These are phyloP conservation scores for Heliconius aoede DNA, from an alignment of 2,888 invertebrate genomes.

Conservation along the genomic window DNA sequence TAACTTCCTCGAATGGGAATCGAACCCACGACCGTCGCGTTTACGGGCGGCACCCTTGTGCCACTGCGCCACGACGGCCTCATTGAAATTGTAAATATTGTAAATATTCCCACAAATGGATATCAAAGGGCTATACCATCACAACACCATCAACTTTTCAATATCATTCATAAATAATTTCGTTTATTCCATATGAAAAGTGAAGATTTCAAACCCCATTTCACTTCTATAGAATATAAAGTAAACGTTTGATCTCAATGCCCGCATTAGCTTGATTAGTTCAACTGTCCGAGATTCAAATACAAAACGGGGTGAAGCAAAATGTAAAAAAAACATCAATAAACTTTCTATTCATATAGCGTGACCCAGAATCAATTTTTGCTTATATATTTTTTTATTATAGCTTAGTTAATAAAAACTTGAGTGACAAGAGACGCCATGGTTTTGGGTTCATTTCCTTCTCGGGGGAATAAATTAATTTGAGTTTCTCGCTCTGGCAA, in stretches of 20 bases:
- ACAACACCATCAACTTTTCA: too few relatives aligned
- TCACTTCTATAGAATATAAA: not conserved
- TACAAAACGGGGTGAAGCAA: not conserved
- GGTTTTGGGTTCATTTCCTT: not conserved
- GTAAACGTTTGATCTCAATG: not conserved
- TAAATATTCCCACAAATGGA: too few relatives aligned
- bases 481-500: not conserved
- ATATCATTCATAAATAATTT: too few relatives aligned
- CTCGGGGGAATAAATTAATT: not conserved
- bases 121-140: too few relatives aligned
- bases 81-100: too few relatives aligned
- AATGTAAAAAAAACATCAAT: conserved; percentile 2
- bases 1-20: too few relatives aligned
- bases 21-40: too few relatives aligned
- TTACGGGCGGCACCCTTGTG: too few relatives aligned
- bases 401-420: not conserved
- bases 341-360: not conserved
- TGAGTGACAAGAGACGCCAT: not conserved
- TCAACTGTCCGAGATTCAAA: not conserved
- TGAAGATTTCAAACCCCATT: not conserved
- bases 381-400: not conserved
- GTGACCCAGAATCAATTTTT: conserved; percentile 5
- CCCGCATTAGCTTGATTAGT: conserved; percentile 12
- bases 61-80: too few relatives aligned
- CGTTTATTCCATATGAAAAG: too few relatives aligned